These are phyloP conservation scores for Stenurella melanura DNA, from an alignment of 2,888 invertebrate genomes.

Conservation along the genomic window DNA sequence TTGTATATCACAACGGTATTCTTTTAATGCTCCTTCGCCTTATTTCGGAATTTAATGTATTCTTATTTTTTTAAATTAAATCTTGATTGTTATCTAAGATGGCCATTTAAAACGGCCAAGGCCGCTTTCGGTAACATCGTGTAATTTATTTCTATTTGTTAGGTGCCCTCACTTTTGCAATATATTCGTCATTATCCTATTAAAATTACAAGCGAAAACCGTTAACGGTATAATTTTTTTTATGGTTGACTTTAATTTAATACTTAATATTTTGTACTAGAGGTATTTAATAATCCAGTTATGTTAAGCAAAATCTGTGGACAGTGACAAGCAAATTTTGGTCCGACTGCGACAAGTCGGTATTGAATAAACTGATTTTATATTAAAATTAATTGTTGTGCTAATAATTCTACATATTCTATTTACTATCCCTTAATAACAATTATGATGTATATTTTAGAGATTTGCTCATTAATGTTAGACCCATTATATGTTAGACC, in stretches of 20 bases:
- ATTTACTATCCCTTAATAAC: too few species aligned
- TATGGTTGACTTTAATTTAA: not conserved
- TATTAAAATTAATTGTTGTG: not conserved
- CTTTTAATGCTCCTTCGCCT: not conserved
- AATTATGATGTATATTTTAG: too few species aligned
- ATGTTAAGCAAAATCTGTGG: not conserved
- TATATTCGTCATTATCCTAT: not conserved
- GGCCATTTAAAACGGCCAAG: constrained; percentile 18
- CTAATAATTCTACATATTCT: too few species aligned
- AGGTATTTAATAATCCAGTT: not conserved
- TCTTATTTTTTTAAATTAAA: constrained; percentile 15
- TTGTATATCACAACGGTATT: not conserved
- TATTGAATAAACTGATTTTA: not conserved
- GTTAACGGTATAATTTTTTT: not conserved
- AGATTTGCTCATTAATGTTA: too few species aligned
- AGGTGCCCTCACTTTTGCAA: not conserved
- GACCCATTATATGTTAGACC: too few species aligned
- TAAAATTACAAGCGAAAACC: not conserved
- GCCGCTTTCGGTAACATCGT: not conserved
- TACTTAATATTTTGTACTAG: not conserved
- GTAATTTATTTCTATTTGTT: not conserved
- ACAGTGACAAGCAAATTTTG: too few species aligned
- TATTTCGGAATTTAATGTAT: constrained; percentile 1
- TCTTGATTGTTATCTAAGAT: constrained; percentile 21
- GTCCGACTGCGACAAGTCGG: not conserved